Evolutionary conservation across 2,113 vertebrate genomes (phyloP), one percentile per base, ranked within the genome.

Genomic region (Paralichthys olivaceus): DNA sequence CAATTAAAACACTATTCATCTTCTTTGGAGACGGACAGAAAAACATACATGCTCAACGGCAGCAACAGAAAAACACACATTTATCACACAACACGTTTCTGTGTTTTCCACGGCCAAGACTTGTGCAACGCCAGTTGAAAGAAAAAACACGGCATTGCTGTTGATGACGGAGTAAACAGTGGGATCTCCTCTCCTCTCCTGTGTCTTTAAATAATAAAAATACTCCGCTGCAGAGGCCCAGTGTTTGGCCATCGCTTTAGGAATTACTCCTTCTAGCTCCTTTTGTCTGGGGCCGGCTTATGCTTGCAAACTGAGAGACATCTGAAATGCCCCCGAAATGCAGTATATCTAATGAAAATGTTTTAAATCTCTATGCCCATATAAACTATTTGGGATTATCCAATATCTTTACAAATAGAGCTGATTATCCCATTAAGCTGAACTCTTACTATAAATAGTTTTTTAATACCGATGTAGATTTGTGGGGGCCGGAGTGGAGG

Each of bases 391-490:
- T 90, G 79, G 90, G 93, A 95, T 95, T 94, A 94, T 93, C 93
- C 92, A 93, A 86, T 89, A 89, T 94, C 91, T 93, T 88, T 90
- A 91, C 93, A 94, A 93, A 94, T 93, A 90, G 87, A 92, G 89
- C 92, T 90, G 93, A 93, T 94, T 90, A 94, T 94, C 93, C 91
- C 90, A 93, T 93, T 95, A 94, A 92, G 90, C 91, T 87, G 89
- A 94, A 92, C 90, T 89, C 86, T 69, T 72, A 78, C 92, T 93
- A 93, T 92, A 94, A 94, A 94, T 93, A 92, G 86, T 87, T 88
- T 81, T 87, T 87, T 93, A 94, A 94, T 94, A 72, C 93, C 58
- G 80, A 93, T 93, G 90, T 92, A 93, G 92, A 93, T 93, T 92
- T 90, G 76, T 79, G 81, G 80, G 83, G 81, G 87, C 84, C 75